Base-by-base conservation (phyloP, 1,140 invertebrate species). In the Matsumurasca onukii region DNA sequence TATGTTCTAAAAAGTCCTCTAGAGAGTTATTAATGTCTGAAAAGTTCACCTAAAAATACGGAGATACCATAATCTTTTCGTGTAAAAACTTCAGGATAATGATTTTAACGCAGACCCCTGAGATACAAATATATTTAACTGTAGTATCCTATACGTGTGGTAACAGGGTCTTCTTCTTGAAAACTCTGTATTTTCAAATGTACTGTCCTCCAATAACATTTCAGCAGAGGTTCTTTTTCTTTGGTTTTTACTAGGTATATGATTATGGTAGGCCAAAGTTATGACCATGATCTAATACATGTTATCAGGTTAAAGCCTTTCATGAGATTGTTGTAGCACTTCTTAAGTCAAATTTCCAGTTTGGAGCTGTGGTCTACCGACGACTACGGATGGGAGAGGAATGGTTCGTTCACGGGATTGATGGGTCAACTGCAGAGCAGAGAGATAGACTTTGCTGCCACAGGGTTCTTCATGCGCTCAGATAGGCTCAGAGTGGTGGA, bases 321-420 rank as follows among this genome's bases (percentile, higher is more conserved):
- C 27, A 48, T 49, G 27, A 34, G 2, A 66, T 66, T 25, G 22
- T 29, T 12, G 15, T 49, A 27, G 17, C 5, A 49, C n/a, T 45
- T 2, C 25, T 51, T 51, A n/a, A 45, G 12, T 45, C 25, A 29
- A 29, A 22, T 24, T 70, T 68, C 9, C 72, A 84, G 82, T 27
- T 79, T 80, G 48, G 79, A 83, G 51, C 72, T 83, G 57, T 78
- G 75, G 34, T 81, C 83, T 70, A 78, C 81, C 31, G 79, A 82
- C 52, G 75, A 82, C 34, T 85, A 83, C 72, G 84, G 84, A 2
- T 84, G 82, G 78, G 75, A 82, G 61, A 72, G 68, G 0, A 85
- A 86, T 71, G 84, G 83, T 0, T 78, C 82, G 0, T 86, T 85
- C 67, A 77, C 82, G 72, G 84, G 84, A 0, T 67, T 85, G 15